A percentile compares a stretch with the other conserved stretches of the same genome.
Evolutionary conservation across 2,113 vertebrate genomes (phyloP).

Genomic region (Chaenogobius annularis): DNA sequence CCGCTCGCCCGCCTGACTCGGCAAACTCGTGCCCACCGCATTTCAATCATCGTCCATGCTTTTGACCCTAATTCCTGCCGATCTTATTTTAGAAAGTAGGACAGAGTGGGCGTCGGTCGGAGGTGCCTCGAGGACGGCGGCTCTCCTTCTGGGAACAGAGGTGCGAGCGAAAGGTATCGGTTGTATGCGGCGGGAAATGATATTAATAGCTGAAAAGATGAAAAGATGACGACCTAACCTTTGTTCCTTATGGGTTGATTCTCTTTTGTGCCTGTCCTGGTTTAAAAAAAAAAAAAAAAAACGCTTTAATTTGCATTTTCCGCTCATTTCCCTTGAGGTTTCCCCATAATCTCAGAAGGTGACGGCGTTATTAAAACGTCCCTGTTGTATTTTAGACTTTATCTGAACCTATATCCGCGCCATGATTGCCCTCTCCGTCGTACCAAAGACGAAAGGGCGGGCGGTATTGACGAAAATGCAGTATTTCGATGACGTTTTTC

Average conservation of each 20-base stretch:
- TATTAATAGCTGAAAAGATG: background rate
- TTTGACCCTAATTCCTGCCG: constrained; percentile 12
- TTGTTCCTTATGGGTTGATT: constrained; percentile 27
- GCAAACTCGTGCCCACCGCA: background rate
- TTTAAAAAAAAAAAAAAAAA: no score
- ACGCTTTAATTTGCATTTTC: constrained; percentile 15
- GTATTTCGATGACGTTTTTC: no score
- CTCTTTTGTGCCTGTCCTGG: constrained; percentile 36
- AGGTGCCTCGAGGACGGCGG: constrained; percentile 32
- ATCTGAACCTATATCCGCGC: background rate
- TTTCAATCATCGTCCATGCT: constrained; percentile 14
- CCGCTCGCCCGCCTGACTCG: background rate
- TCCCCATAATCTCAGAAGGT: background rate
- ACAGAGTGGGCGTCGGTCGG: constrained; percentile 44
- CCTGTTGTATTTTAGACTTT: background rate
- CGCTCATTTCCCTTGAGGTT: background rate
- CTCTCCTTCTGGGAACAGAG: no score
- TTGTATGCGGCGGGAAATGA: background rate
- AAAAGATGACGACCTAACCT: constrained; percentile 26
- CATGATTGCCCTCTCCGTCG: background rate
- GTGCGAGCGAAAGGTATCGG: constrained; percentile 47
- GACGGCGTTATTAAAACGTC: background rate
- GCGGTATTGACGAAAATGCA: no score
- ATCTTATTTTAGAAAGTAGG: constrained; percentile 75
- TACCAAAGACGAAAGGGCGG: no score